These are phyloP conservation scores for Muschampia plurimacula DNA, from an alignment of 2,888 invertebrate species.

Conservation along the genomic window DNA sequence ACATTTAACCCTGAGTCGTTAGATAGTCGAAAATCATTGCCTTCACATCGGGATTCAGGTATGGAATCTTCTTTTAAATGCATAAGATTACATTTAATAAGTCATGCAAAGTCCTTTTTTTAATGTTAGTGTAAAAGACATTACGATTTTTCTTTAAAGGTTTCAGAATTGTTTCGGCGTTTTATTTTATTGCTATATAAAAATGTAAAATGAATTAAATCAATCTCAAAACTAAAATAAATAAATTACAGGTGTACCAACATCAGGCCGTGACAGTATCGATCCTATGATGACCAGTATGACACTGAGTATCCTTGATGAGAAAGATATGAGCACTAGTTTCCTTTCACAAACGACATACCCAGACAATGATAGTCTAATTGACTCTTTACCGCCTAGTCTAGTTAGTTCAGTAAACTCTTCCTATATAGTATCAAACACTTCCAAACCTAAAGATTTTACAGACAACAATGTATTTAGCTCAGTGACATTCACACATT, in stretches of 20 bases:
- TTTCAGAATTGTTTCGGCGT: too few relatives aligned
- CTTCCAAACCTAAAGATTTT: slow-evolving; percentile 62
- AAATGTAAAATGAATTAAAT: too few relatives aligned
- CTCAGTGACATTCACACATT: slow-evolving; percentile 76
- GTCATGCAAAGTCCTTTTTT: too few relatives aligned
- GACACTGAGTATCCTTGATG: slow-evolving; percentile 81
- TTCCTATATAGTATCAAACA: slow-evolving; percentile 69
- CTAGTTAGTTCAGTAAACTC: slow-evolving; percentile 80
- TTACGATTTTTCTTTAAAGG: too few relatives aligned
- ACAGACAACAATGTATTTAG: slow-evolving; percentile 73
- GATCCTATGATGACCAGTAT: slow-evolving; percentile 82
- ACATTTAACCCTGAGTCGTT: slow-evolving; percentile 74
- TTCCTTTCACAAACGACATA: slow-evolving; percentile 81
- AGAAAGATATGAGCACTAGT: slow-evolving; percentile 83
- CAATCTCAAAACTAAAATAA: not conserved
- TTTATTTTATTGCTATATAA: too few relatives aligned
- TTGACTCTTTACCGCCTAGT: slow-evolving; percentile 78
- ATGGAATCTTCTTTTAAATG: not conserved
- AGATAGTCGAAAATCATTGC: slow-evolving; percentile 68
- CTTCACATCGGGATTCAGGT: slow-evolving; percentile 68
- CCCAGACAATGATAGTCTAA: slow-evolving; percentile 77
- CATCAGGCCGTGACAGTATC: slow-evolving; percentile 71
- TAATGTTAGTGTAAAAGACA: too few relatives aligned
- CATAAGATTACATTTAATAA: too few relatives aligned
- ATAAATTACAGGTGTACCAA: slow-evolving; percentile 58